A percentile compares a stretch with the other conserved stretches of the same genome.
phyloP scores from a whole-genome alignment of 2,113 vertebrate species.

The Solea solea region DNA sequence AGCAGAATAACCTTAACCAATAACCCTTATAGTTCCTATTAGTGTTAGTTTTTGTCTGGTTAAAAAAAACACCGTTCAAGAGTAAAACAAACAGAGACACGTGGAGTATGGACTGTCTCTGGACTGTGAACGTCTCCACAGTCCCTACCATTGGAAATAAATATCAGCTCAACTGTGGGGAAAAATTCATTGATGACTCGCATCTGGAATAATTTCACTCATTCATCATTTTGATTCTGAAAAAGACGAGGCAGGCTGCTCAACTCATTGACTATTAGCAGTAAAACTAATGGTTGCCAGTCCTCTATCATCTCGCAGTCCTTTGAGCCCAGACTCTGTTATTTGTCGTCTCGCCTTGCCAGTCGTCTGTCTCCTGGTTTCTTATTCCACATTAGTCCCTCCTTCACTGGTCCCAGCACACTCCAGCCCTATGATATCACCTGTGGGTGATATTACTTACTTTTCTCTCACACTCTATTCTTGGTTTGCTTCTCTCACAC shows the following conservation, averaged over 20 bases:
- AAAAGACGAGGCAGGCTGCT: constrained; percentile 28
- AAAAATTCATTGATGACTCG: constrained; percentile 40
- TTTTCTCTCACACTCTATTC: constrained; percentile 62
- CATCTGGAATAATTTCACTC: constrained; percentile 49
- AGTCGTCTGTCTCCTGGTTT: constrained; percentile 62
- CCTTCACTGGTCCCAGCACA: constrained; percentile 50
- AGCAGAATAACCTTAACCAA: neutral
- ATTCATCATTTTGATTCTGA: constrained; percentile 48
- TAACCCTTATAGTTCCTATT: neutral
- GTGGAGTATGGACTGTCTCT: neutral
- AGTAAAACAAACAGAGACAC: neutral
- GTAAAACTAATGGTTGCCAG: constrained; percentile 55
- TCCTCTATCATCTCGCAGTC: constrained; percentile 27
- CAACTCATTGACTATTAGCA: constrained; percentile 53
- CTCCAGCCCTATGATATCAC: constrained; percentile 70
- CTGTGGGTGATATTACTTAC: constrained; percentile 53
- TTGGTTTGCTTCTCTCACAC: constrained; percentile 32
- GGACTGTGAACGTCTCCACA: neutral
- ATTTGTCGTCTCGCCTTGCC: constrained; percentile 53
- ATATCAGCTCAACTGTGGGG: neutral
- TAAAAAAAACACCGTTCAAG: neutral
- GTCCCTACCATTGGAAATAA: neutral
- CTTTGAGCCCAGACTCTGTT: constrained; percentile 48
- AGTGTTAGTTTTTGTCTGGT: neutral
- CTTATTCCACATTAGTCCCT: constrained; percentile 56